Evolutionary conservation across 2,113 vertebrate species (phyloP).

Genomic region (Stictonetta naevosa): DNA sequence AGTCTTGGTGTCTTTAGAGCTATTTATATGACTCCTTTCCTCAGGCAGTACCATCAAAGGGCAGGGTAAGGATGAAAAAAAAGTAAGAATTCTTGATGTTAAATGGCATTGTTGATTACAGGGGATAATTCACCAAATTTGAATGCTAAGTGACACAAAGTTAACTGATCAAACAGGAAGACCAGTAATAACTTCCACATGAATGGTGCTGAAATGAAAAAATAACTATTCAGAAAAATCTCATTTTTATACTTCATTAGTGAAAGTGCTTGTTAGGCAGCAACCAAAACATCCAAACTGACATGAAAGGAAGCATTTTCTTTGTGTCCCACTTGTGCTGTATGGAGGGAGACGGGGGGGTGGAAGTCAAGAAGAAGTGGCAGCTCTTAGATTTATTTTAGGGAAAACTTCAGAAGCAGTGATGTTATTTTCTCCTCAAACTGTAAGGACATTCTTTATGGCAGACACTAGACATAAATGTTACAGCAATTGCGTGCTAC

Average conservation of each 20-base stretch:
- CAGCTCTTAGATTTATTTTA: background rate
- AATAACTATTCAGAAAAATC: background rate
- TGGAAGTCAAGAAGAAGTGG: background rate
- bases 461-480: background rate
- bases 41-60: background rate
- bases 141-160: background rate
- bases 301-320: background rate
- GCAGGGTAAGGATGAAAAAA: background rate
- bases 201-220: background rate
- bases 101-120: background rate
- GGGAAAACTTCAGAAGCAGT: background rate
- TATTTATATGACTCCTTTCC: background rate
- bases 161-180: background rate
- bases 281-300: constrained; percentile 3
- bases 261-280: background rate
- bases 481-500: background rate
- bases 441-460: background rate
- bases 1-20: background rate
- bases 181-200: background rate
- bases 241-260: background rate
- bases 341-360: background rate
- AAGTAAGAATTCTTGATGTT: background rate
- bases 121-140: background rate
- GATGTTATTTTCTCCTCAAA: background rate
- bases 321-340: background rate